These are phyloP conservation scores for Drosophila peninsularis DNA, from an alignment of 2,888 invertebrate genomes.

Conservation along the genomic window DNA sequence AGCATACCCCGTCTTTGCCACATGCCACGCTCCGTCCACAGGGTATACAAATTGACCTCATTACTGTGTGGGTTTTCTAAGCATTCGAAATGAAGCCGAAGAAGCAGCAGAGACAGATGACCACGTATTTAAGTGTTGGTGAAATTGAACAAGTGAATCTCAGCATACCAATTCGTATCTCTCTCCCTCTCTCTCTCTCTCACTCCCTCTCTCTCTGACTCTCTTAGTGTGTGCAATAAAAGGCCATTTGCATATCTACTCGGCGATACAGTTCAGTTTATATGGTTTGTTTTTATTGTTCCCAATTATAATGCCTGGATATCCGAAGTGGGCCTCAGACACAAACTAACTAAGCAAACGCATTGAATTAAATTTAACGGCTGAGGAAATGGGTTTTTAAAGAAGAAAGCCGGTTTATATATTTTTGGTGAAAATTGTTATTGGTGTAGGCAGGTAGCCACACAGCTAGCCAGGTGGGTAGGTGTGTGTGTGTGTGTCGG, in stretches of 20 bases:
- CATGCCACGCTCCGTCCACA: slow-evolving; percentile 23
- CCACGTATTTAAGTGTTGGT: slow-evolving; percentile 39
- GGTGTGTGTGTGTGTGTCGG: slow-evolving; percentile 27
- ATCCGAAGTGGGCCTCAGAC: background rate
- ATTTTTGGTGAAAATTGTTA: slow-evolving; percentile 44
- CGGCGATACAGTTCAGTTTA: slow-evolving; percentile 10
- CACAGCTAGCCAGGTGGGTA: slow-evolving; percentile 13
- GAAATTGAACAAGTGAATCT: slow-evolving; percentile 40
- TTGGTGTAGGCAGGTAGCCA: slow-evolving; percentile 27
- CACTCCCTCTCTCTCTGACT: background rate
- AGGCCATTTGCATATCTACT: slow-evolving; percentile 25
- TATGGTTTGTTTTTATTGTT: slow-evolving; percentile 9
- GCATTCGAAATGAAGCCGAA: slow-evolving; percentile 30
- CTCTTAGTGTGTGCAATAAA: slow-evolving; percentile 5
- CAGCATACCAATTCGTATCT: slow-evolving; percentile 36
- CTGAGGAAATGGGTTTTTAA: slow-evolving; percentile 33
- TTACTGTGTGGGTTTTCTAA: slow-evolving; percentile 66
- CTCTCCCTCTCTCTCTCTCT: background rate
- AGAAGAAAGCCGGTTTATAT: slow-evolving; percentile 32
- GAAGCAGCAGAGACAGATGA: slow-evolving; percentile 31
- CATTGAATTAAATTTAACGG: slow-evolving; percentile 16
- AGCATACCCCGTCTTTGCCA: slow-evolving; percentile 3
- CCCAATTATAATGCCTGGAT: slow-evolving; percentile 11
- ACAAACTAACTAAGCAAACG: slow-evolving; percentile 7
- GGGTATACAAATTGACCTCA: slow-evolving; percentile 68